phyloP scores from a whole-genome alignment of 2,797 vertebrate genomes.

The Trematomus bernacchii region DNA sequence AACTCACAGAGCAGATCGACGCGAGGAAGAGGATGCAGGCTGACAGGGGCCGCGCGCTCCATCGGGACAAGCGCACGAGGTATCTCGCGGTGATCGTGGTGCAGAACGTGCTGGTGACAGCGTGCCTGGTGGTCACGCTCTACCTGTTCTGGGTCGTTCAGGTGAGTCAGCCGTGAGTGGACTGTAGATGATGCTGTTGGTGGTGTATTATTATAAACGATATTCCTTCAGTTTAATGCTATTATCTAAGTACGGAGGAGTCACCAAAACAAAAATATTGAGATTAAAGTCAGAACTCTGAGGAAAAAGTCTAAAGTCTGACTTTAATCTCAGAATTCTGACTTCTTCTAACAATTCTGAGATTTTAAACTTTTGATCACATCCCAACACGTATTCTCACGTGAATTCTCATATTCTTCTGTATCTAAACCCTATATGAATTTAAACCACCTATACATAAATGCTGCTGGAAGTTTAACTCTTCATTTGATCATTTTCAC shows the following conservation, averaged over 20 bases:
- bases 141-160: slow-evolving; percentile 30
- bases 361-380: no score
- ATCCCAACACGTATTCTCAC: no score
- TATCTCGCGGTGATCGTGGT: slow-evolving; percentile 51
- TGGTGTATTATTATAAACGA: not conserved
- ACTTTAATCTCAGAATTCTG: no score
- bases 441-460: not conserved
- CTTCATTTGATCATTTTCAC: not conserved
- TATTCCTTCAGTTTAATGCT: not conserved
- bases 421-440: not conserved
- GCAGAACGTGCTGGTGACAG: slow-evolving; percentile 63
- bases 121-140: slow-evolving; percentile 48
- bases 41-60: slow-evolving; percentile 24
- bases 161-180: slow-evolving; percentile 42
- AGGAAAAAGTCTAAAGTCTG: no score
- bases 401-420: no score
- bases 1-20: slow-evolving; percentile 31
- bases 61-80: not conserved
- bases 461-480: no score
- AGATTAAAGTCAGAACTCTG: no score
- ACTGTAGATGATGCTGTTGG: not conserved
- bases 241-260: no score
- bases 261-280: no score
- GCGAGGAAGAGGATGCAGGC: slow-evolving; percentile 41
- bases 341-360: no score